Evolutionary conservation across 2,888 invertebrate species (phyloP), one percentile per base, ranked within the genome.

Genomic region (Myathropa florea): DNA sequence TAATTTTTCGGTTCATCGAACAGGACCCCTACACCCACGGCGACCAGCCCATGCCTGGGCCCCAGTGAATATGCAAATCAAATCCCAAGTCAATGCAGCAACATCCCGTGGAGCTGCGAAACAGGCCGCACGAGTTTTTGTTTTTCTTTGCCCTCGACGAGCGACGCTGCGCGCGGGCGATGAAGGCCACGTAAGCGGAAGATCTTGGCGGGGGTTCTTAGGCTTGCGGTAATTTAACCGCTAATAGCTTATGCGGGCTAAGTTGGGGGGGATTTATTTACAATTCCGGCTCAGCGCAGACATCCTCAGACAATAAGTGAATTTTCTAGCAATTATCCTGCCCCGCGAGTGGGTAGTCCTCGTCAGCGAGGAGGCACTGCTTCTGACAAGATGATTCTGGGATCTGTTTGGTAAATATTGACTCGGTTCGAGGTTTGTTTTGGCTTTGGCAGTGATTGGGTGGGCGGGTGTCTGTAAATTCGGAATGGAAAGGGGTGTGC

Each of bases 1-100:
- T 76, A 83, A 86, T 86, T 86, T 83, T 71, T 79, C 79, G 70
- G 73, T 83, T 79, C 82, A 86, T 79, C 78, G 79, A 73, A 78
- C 79, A 71, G 26, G 46, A 68, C 46, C 26, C 30, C 68, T 63
- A n/a, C 63, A 33, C n/a, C 21, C 65, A 3, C 23, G n/a, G n/a
- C n/a, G n/a, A n/a, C 14, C 24, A 1, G 2, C 18, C 55, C 36
- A 21, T 12, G 21, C 10, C 60, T n/a, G n/a, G n/a, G 18, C 14
- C 46, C 18, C 18, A 1, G 28, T 68, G 70, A 75, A 71, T 83
- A 79, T 83, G 82, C 78, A 86, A 86, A 86, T 73, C 57, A 72
- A 68, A 10, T 57, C 72, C 28, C 39, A 59, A 71, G 71, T 77
- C 63, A 46, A 71, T 81, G 76, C 81, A 46, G 81, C 72, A 63